Evolutionary conservation across 2,797 vertebrate species (phyloP).

Genomic region (Micropoecilia bifurca): DNA sequence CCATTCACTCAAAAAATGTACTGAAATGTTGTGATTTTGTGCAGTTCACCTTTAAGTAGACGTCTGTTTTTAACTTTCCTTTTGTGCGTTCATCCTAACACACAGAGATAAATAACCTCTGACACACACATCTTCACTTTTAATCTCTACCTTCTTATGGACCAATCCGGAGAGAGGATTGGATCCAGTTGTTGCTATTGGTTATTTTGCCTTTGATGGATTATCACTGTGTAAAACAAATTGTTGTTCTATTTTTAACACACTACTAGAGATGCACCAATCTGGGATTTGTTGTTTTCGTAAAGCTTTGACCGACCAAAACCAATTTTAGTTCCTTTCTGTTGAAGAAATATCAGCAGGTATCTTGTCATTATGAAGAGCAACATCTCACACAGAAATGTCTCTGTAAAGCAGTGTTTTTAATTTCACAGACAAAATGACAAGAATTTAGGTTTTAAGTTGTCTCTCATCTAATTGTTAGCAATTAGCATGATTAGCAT

Average conservation of each 20-base stretch:
- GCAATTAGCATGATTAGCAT: constrained; percentile 6
- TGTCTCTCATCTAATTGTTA: not conserved
- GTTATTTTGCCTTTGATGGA: constrained; percentile 29
- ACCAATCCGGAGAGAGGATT: constrained; percentile 29
- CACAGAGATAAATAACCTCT: constrained; percentile 33
- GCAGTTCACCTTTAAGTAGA: constrained; percentile 72
- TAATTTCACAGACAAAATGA: not conserved
- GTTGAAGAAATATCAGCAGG: not conserved
- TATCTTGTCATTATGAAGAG: not conserved
- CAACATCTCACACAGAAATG: not conserved
- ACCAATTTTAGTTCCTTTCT: not conserved
- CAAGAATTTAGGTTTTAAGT: not conserved
- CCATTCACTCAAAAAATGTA: constrained; percentile 71
- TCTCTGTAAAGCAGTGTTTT: not conserved
- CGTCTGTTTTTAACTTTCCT: constrained; percentile 54
- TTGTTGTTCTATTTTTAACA: constrained; percentile 41
- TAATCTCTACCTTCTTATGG: constrained; percentile 21
- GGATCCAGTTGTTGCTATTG: constrained; percentile 29
- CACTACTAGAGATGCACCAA: not conserved
- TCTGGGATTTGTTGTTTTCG: not conserved
- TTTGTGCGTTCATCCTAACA: constrained; percentile 51
- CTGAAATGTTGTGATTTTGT: constrained; percentile 76
- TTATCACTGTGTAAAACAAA: constrained; percentile 33
- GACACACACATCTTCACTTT: constrained; percentile 30
- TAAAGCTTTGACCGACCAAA: not conserved